Conservation (phyloP, 2,888 invertebrate species). For the Caenorhabditis sulstoni region DNA sequence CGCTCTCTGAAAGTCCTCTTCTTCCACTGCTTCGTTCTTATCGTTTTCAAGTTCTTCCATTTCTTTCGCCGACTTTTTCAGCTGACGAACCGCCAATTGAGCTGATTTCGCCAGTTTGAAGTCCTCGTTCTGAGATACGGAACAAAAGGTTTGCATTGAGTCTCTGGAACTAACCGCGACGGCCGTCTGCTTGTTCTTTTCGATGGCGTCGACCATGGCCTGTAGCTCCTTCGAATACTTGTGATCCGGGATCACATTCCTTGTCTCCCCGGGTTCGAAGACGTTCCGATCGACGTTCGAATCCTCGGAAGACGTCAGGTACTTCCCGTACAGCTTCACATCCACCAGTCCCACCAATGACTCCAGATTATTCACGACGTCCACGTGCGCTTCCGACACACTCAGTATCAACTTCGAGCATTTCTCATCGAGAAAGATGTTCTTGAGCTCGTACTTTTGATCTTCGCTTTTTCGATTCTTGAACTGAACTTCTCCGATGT, state of each 20-base stretch:
- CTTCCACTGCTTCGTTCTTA: conserved; percentile 55
- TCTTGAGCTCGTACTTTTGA: conserved; percentile 68
- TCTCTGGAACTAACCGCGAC: conserved; percentile 53
- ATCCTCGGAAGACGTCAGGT: conserved; percentile 46
- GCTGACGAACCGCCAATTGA: conserved; percentile 62
- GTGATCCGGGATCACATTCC: conserved; percentile 41
- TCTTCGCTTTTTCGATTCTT: conserved; percentile 52
- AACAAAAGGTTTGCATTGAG: neutral
- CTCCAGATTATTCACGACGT: conserved; percentile 49
- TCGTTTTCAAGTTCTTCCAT: conserved; percentile 70
- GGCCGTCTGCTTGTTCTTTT: conserved; percentile 63
- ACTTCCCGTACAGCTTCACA: conserved; percentile 65
- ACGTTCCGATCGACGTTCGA: conserved; percentile 1
- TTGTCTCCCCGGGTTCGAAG: conserved; percentile 33
- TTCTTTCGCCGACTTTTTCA: conserved; percentile 65
- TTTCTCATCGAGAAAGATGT: conserved; percentile 68
- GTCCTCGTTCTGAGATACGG: conserved; percentile 57
- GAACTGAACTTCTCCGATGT: conserved; percentile 61
- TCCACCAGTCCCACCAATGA: conserved; percentile 67
- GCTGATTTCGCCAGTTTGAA: conserved; percentile 71
- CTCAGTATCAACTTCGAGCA: conserved; percentile 48
- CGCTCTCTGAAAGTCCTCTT: conserved; percentile 74
- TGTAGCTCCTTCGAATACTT: conserved; percentile 65
- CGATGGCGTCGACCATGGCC: conserved; percentile 58
- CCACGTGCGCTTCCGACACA: conserved; percentile 53